Evolutionary conservation across 2,797 vertebrate species (phyloP).

Genomic region (Aeoliscus strigatus): DNA sequence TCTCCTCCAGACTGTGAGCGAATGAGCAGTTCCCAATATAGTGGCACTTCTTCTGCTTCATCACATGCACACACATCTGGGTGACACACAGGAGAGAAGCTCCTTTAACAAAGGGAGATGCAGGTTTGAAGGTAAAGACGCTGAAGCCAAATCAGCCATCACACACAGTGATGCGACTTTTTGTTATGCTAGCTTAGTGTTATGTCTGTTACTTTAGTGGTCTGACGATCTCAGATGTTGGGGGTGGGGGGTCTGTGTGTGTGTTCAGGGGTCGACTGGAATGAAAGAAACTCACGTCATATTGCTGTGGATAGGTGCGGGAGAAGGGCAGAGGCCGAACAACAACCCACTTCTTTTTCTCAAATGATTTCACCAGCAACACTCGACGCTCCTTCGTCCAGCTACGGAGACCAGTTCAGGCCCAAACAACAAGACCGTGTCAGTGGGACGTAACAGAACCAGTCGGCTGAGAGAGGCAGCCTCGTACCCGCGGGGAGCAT

Average conservation of each 20-base stretch:
- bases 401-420: slow-evolving; percentile 51
- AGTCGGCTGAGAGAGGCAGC: too few relatives aligned
- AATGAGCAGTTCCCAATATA: slow-evolving; percentile 98
- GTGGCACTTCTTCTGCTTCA: slow-evolving; percentile 98
- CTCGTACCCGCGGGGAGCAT: too few relatives aligned
- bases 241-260: too few relatives aligned
- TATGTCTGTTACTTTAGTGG: too few relatives aligned
- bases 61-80: slow-evolving; percentile 95
- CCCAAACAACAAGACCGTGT: neutral
- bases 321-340: slow-evolving; percentile 93
- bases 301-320: slow-evolving; percentile 94
- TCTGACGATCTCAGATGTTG: too few relatives aligned
- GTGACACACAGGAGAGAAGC: slow-evolving; percentile 1
- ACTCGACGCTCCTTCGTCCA: slow-evolving; percentile 97
- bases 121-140: neutral
- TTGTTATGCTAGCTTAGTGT: too few relatives aligned
- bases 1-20: slow-evolving; percentile 94
- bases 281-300: slow-evolving; percentile 87
- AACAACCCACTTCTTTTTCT: slow-evolving; percentile 97
- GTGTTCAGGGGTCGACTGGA: too few relatives aligned
- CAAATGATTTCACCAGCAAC: slow-evolving; percentile 93
- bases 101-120: neutral
- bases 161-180: too few relatives aligned
- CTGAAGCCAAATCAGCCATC: too few relatives aligned
- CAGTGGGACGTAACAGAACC: neutral